These are phyloP conservation scores for Stenichneumon culpator DNA, from an alignment of 2,888 invertebrate species.

Conservation along the genomic window DNA sequence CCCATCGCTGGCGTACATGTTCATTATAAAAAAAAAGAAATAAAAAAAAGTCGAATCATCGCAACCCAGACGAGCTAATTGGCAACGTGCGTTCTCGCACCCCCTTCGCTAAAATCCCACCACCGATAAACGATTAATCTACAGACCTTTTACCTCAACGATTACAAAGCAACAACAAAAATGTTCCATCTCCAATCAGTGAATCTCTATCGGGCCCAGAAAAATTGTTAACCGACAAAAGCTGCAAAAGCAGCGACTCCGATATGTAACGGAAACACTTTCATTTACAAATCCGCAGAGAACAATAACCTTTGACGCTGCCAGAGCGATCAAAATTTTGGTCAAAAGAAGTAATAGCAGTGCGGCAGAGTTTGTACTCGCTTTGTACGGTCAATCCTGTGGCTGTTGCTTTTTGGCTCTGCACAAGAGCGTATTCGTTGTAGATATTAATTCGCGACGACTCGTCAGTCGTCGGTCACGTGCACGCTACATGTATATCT, in stretches of 20 bases:
- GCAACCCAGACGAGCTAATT: conserved; percentile 28
- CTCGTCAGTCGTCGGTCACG: not conserved
- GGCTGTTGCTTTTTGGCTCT: not conserved
- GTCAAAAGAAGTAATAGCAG: not conserved
- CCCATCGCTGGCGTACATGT: not conserved
- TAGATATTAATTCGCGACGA: conserved; percentile 21
- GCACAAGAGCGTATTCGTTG: not conserved
- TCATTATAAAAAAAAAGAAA: not conserved
- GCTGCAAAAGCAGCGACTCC: too few species aligned
- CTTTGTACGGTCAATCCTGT: not conserved
- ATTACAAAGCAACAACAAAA: not conserved
- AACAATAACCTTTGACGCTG: not conserved
- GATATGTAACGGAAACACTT: too few species aligned
- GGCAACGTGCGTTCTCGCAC: not conserved
- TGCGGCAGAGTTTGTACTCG: not conserved
- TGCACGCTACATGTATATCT: not conserved
- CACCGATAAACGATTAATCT: not conserved
- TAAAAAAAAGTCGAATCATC: not conserved
- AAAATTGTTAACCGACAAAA: not conserved
- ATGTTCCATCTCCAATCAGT: not conserved
- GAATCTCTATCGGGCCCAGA: not conserved
- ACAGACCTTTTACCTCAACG: not conserved
- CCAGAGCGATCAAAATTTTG: not conserved
- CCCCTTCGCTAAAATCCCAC: not conserved
- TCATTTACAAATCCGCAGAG: not conserved